These are phyloP conservation scores for Eumerus sabulonum DNA, from an alignment of 2,888 invertebrate species.

Conservation along the genomic window DNA sequence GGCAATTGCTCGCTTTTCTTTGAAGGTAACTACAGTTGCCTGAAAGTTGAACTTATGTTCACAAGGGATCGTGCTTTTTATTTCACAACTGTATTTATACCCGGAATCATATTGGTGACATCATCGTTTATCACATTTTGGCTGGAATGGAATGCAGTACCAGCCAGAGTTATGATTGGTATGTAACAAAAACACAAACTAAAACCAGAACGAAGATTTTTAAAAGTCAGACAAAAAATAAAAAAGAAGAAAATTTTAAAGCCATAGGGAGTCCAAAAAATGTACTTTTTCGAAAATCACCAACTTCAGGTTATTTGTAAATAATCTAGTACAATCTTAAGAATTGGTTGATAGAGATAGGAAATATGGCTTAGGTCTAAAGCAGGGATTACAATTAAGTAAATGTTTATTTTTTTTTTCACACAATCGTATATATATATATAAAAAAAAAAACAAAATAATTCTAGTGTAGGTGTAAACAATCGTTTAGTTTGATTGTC, in stretches of 20 bases:
- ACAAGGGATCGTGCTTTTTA: slow-evolving; percentile 97
- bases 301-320: not conserved
- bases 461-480: too few species aligned
- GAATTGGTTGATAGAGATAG: not conserved
- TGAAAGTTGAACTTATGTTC: slow-evolving; percentile 95
- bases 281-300: not conserved
- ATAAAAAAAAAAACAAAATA: not conserved
- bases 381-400: too few species aligned
- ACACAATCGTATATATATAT: not conserved
- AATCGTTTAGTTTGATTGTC: too few species aligned
- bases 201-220: not conserved
- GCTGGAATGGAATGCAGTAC: slow-evolving; percentile 98
- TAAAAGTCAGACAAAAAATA: not conserved
- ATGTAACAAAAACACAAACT: slow-evolving; percentile 78
- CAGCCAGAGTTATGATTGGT: slow-evolving; percentile 98
- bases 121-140: slow-evolving; percentile 98
- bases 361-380: slow-evolving; percentile 1
- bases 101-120: slow-evolving; percentile 96
- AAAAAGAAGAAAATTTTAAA: not conserved
- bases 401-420: not conserved
- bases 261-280: not conserved
- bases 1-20: slow-evolving; percentile 72
- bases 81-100: slow-evolving; percentile 98
- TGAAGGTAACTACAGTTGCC: slow-evolving; percentile 97
- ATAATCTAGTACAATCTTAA: slow-evolving; percentile 14